Conservation (phyloP, 2,888 invertebrate genomes). For the Thymelicus acteon region DNA sequence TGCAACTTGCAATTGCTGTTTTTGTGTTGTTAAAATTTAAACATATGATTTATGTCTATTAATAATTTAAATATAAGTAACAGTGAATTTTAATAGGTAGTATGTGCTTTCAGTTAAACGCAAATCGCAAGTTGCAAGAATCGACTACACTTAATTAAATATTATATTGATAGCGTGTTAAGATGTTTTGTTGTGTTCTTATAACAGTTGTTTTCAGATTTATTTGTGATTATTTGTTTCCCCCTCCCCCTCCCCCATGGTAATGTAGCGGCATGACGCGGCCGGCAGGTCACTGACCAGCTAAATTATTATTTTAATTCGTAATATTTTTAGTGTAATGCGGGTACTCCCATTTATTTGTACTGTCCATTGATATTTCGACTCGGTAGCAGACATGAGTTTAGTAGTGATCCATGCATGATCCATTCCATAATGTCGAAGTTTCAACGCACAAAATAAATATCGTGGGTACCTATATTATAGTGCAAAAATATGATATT, state of each 20-base stretch:
- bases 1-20: too few species aligned
- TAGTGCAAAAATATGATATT: slow-evolving; percentile 5
- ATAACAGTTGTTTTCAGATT: slow-evolving; percentile 46
- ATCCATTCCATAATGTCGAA: too few species aligned
- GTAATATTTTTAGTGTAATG: not conserved
- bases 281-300: slow-evolving; percentile 48
- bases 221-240: slow-evolving; percentile 41
- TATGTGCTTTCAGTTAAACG: too few species aligned
- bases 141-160: not conserved
- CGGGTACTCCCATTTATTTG: not conserved
- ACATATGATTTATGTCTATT: too few species aligned
- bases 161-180: not conserved
- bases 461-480: too few species aligned
- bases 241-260: slow-evolving; percentile 28
- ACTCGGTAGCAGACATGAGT: not conserved
- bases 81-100: too few species aligned
- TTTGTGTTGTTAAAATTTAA: too few species aligned
- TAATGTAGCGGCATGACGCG: slow-evolving; percentile 61
- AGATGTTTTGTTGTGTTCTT: slow-evolving; percentile 35
- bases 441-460: too few species aligned
- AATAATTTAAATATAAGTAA: too few species aligned
- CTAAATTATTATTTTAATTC: slow-evolving; percentile 44
- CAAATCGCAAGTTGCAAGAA: not conserved
- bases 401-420: too few species aligned
- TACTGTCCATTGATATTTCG: not conserved